phyloP scores from a whole-genome alignment of 2,888 invertebrate species.

The Caenorhabditis sp. region DNA sequence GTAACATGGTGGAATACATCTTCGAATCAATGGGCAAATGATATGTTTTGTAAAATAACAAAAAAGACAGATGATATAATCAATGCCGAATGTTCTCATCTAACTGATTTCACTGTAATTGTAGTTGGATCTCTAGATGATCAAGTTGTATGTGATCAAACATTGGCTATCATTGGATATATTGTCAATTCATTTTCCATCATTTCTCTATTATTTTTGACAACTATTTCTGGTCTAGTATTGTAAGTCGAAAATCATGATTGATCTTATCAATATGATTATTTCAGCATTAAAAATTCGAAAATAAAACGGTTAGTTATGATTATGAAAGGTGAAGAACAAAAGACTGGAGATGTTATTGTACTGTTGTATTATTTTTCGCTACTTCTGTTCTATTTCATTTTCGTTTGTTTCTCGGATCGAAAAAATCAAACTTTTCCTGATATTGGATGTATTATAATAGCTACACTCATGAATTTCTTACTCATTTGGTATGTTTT shows the following conservation, averaged over 20 bases:
- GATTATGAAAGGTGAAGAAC: not conserved
- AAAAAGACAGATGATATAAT: constrained; percentile 30
- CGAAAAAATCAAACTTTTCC: constrained; percentile 2
- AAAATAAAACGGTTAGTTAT: not conserved
- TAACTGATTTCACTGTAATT: constrained; percentile 59
- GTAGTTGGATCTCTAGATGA: constrained; percentile 40
- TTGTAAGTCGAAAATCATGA: constrained; percentile 19
- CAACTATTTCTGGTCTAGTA: constrained; percentile 8
- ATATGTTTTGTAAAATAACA: constrained; percentile 33
- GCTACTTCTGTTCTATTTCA: constrained; percentile 24
- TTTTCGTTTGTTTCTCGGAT: constrained; percentile 11
- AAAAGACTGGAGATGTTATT: constrained; percentile 10
- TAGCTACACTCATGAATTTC: constrained; percentile 40
- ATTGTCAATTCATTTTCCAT: constrained; percentile 33
- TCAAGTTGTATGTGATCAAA: constrained; percentile 34
- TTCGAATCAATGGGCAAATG: constrained; percentile 27
- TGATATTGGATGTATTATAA: constrained; percentile 20
- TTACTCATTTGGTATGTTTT: constrained; percentile 30
- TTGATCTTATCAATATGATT: not conserved
- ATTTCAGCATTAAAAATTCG: not conserved
- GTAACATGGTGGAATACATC: constrained; percentile 48
- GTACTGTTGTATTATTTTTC: constrained; percentile 12
- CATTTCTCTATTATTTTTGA: constrained; percentile 25
- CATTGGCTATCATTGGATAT: constrained; percentile 28
- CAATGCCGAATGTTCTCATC: constrained; percentile 49